These are phyloP conservation scores for Anableps anableps DNA, from an alignment of 2,797 vertebrate species.

Conservation along the genomic window DNA sequence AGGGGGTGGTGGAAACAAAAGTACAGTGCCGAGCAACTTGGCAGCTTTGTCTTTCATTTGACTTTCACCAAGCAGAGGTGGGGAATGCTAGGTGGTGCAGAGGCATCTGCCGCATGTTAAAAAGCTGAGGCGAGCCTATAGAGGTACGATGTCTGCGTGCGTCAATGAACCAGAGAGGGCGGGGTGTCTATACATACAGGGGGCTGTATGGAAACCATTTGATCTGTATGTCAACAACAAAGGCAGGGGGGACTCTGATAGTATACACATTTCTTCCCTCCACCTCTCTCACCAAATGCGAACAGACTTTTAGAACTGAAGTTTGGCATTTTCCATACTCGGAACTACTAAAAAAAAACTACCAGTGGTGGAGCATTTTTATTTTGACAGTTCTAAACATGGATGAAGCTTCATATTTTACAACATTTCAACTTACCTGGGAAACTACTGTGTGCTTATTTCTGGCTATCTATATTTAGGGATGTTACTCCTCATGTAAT, in stretches of 20 bases:
- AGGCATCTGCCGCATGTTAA: conserved; percentile 76
- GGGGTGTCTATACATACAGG: conserved; percentile 52
- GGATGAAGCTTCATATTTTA: background rate
- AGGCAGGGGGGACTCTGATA: conserved; percentile 28
- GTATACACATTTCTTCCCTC: background rate
- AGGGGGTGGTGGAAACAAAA: conserved; percentile 64
- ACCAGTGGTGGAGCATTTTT: background rate
- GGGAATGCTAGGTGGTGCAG: conserved; percentile 67
- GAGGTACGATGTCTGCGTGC: conserved; percentile 41
- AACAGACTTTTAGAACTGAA: background rate
- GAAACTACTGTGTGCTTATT: background rate
- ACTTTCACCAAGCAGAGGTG: conserved; percentile 79
- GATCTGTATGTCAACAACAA: conserved; percentile 66
- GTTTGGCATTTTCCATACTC: background rate
- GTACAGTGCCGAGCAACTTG: conserved; percentile 64
- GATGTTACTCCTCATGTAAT: background rate
- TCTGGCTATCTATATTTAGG: background rate
- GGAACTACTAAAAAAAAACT: background rate
- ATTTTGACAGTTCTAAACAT: background rate
- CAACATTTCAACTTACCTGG: background rate
- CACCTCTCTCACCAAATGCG: background rate
- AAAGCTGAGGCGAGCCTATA: conserved; percentile 64
- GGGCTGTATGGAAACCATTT: conserved; percentile 54
- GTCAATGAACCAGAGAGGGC: conserved; percentile 21
- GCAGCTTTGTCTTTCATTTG: conserved; percentile 81